phyloP scores from a whole-genome alignment of 2,797 vertebrate species.

The Spea hammondii region DNA sequence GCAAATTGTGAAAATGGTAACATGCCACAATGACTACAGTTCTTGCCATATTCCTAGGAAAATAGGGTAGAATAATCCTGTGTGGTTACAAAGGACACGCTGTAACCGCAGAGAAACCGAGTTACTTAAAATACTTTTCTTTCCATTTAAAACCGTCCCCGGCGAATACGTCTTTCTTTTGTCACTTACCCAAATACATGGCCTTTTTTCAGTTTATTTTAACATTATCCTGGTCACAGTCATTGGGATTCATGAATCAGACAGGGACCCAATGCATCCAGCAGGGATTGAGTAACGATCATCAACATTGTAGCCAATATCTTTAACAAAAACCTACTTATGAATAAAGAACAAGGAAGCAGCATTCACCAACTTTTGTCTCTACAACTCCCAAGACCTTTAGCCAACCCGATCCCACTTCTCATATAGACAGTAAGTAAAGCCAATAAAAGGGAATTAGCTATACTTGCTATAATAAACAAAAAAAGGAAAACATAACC shows the following conservation, averaged over 20 bases:
- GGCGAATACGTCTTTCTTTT: conserved; percentile 62
- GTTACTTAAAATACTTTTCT: conserved; percentile 61
- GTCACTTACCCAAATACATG: conserved; percentile 61
- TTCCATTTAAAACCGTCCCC: conserved; percentile 52
- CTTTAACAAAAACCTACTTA: too few species aligned
- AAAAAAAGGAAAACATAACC: too few species aligned
- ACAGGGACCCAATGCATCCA: neutral
- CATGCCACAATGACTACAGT: conserved; percentile 50
- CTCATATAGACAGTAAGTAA: too few species aligned
- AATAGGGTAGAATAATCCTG: conserved; percentile 45
- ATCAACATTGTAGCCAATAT: too few species aligned
- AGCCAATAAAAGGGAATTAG: too few species aligned
- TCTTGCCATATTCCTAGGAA: conserved; percentile 54
- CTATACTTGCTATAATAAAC: too few species aligned
- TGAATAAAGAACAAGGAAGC: too few species aligned
- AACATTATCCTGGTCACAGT: conserved; percentile 22
- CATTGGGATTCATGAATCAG: conserved; percentile 24
- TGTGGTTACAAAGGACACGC: conserved; percentile 41
- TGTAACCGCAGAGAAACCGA: conserved; percentile 54
- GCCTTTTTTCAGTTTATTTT: conserved; percentile 27
- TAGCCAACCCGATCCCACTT: too few species aligned
- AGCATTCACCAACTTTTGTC: too few species aligned
- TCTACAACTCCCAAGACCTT: too few species aligned
- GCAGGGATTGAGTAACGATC: too few species aligned
- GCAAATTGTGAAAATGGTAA: conserved; percentile 48